phyloP scores from a whole-genome alignment of 2,888 invertebrate species.

The Chesias legatella region DNA sequence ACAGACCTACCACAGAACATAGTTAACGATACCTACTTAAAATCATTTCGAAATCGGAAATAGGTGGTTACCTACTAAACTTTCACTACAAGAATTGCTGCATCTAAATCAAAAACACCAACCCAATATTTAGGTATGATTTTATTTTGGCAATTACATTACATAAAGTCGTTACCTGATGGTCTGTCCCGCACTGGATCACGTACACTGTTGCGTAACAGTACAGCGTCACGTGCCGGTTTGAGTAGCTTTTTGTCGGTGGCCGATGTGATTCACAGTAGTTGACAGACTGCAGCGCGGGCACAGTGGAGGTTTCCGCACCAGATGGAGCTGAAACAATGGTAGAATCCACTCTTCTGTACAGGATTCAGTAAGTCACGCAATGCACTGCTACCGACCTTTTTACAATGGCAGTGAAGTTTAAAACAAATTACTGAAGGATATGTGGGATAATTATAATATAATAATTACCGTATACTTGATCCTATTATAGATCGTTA shows the following conservation, averaged over 20 bases:
- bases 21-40: conserved; percentile 25
- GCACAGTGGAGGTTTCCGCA: no score
- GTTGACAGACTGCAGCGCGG: conserved; percentile 5
- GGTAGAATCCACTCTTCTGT: no score
- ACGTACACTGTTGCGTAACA: conserved; percentile 73
- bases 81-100: conserved; percentile 62
- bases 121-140: conserved; percentile 49
- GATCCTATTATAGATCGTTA: no score
- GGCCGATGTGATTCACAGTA: conserved; percentile 55
- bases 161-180: conserved; percentile 53
- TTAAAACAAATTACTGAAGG: no score
- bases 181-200: conserved; percentile 64
- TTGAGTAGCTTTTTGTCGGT: conserved; percentile 52
- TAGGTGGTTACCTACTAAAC: conserved; percentile 39
- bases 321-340: no score
- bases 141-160: conserved; percentile 73
- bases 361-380: conserved; percentile 35
- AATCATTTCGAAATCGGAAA: conserved; percentile 32
- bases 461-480: no score
- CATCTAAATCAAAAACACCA: conserved; percentile 41
- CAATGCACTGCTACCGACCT: conserved; percentile 4
- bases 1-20: conserved; percentile 6
- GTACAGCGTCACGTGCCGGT: conserved; percentile 54
- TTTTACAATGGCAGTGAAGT: no score
- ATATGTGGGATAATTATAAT: no score